Base-by-base conservation (phyloP, 2,797 vertebrate species). In the Sebastes steindachneri region DNA sequence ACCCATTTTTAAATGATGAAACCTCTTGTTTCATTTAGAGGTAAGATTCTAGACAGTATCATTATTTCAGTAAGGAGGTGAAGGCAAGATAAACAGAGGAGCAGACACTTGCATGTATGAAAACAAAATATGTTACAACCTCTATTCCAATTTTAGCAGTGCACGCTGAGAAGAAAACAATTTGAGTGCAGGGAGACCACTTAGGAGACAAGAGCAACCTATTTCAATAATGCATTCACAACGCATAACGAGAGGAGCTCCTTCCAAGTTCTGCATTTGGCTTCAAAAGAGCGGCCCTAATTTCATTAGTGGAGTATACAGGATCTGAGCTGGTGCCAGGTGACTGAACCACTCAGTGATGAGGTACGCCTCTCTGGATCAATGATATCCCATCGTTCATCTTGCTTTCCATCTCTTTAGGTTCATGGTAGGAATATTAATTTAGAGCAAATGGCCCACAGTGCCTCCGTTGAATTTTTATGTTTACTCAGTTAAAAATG, bases 201-300 rank as follows among this genome's bases (percentile, higher is more conserved):
- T 93, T 83, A 76, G 71, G 73, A 88, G 83, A 91, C 77, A 67
- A 89, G 68, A 68, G 80, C 77, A 89, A 80, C 80, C 70, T 72
- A 86, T 91, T 89, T 93, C 71, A 93, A 91, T 92, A 90, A 94
- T 88, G 89, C 83, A 91, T 91, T 88, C 75, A 73, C 48, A 63
- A 84, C 28, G 1, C 85, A 81, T 71, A 91, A 80, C 59, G 25
- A 82, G 75, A 71, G 33, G 19, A 80, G 77, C 84, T 68, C 62
- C 84, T 78, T 86, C 87, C 86, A 90, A 90, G 60, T 83, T 80
- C 41, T 82, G 79, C 87, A 83, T 93, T 91, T 92, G 80, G 79
- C 86, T 91, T 84, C 41, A 84, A 82, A 81, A 80, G 54, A 80
- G 45, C 10, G 0, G 14, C 26, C 58, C 59, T 91, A 85, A 92